Conservation (phyloP, 1,140 invertebrate genomes). For the Meloidogyne chitwoodi region DNA sequence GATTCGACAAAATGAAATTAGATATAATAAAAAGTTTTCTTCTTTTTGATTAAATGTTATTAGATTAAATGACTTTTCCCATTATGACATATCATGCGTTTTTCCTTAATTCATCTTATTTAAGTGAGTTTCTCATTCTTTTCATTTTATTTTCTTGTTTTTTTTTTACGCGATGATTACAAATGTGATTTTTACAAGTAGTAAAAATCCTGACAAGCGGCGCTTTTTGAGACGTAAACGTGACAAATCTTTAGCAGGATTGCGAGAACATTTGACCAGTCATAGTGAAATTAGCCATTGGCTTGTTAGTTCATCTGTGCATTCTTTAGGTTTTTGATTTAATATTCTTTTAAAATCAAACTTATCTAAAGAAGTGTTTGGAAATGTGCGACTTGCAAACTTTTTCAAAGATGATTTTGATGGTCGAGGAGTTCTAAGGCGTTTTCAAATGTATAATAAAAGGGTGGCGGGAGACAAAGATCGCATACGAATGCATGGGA, state of each 20-base stretch:
- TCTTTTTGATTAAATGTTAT: no score
- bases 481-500: conserved; percentile 49
- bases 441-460: conserved; percentile 42
- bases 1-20: no score
- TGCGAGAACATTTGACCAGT: conserved; percentile 10
- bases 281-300: conserved; percentile 28
- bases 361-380: conserved; percentile 29
- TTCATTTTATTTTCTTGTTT: no score
- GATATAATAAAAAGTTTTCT: no score
- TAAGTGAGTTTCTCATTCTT: no score
- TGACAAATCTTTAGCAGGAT: not conserved
- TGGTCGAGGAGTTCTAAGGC: conserved; percentile 27
- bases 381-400: conserved; percentile 22
- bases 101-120: no score
- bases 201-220: not conserved
- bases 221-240: not conserved
- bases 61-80: no score
- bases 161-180: not conserved
- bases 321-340: conserved; percentile 6
- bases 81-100: no score
- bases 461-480: conserved; percentile 40
- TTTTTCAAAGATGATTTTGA: conserved; percentile 44
- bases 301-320: conserved; percentile 6
- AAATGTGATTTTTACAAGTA: not conserved
- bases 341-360: not conserved